Evolutionary conservation across 2,113 vertebrate species (phyloP).

Genomic region (Poecile atricapillus): DNA sequence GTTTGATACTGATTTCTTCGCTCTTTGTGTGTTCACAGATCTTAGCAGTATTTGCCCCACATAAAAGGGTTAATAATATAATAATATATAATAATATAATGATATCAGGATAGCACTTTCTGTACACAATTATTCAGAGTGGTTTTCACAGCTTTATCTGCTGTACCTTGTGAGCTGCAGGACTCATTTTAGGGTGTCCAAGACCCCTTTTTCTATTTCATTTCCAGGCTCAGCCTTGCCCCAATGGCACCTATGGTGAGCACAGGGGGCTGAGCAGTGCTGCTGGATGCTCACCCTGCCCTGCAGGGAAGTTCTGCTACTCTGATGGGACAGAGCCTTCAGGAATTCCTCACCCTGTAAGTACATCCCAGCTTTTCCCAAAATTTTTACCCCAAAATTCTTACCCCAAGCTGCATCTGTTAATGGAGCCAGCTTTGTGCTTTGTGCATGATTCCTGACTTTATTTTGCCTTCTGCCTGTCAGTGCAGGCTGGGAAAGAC

Average conservation of each 20-base stretch:
- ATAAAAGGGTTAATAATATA: neutral
- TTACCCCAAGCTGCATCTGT: neutral
- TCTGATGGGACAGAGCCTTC: constrained; percentile 52
- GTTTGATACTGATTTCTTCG: neutral
- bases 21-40: neutral
- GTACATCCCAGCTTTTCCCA: neutral
- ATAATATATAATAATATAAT: neutral
- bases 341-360: constrained; percentile 81
- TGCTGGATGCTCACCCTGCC: constrained; percentile 77
- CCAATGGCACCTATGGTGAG: constrained; percentile 82
- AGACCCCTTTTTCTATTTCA: neutral
- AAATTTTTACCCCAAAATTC: neutral
- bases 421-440: neutral
- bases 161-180: neutral
- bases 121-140: neutral
- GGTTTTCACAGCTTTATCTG: neutral
- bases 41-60: neutral
- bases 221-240: constrained; percentile 78
- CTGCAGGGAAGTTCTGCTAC: constrained; percentile 82
- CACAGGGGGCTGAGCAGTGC: constrained; percentile 74
- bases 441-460: neutral
- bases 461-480: neutral
- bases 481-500: neutral
- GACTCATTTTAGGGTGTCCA: no score
- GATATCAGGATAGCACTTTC: accelerated